Evolutionary conservation across 2,797 vertebrate genomes (phyloP).

Genomic region (Nasua narica): DNA sequence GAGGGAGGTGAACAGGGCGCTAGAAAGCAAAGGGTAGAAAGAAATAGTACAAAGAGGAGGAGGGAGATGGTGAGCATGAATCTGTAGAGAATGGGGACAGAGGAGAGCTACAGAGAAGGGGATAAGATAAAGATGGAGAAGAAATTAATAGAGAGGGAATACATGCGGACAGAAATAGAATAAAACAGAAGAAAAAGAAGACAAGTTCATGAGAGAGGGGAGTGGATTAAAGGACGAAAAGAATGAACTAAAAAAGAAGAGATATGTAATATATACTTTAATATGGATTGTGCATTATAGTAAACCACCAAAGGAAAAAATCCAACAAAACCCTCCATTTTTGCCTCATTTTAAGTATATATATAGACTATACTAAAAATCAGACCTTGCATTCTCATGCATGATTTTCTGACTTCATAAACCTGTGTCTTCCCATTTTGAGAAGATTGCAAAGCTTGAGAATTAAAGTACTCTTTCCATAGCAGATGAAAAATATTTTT

Average conservation of each 20-base stretch:
- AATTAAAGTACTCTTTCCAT: constrained; percentile 13
- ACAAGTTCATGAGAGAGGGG: background rate
- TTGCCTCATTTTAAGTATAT: background rate
- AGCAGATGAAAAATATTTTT: constrained; percentile 12
- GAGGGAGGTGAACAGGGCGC: background rate
- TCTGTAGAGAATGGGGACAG: background rate
- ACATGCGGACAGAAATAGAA: background rate
- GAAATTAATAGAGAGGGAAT: background rate
- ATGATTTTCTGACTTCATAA: background rate
- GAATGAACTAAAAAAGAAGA: background rate
- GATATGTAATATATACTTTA: background rate
- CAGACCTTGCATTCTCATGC: background rate
- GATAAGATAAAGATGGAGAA: background rate
- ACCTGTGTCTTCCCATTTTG: background rate
- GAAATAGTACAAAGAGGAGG: background rate
- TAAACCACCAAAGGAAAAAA: background rate
- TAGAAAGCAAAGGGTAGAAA: background rate
- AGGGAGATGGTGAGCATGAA: background rate
- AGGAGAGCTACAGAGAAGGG: background rate
- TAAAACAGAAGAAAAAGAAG: background rate
- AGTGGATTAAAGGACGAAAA: background rate
- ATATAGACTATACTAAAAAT: background rate
- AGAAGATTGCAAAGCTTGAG: background rate
- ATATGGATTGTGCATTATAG: background rate
- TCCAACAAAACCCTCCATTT: background rate